A percentile compares a stretch with the other conserved stretches of the same genome.
These are phyloP conservation scores for Nematostella vectensis DNA, from an alignment of 92 coral and sea anemone genomes.

Conservation along the genomic window DNA sequence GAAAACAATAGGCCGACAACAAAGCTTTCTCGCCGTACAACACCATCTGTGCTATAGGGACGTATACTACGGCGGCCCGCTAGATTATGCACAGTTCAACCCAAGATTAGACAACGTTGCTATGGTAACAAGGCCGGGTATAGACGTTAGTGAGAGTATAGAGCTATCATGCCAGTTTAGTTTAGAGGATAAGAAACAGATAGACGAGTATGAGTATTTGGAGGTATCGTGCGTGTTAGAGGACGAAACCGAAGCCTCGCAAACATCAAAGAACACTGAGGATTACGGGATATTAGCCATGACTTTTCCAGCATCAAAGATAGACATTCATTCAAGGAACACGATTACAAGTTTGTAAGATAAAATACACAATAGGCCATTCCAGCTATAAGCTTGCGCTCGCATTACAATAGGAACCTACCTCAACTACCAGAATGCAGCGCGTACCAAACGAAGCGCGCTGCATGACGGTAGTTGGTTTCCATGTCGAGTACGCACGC, in stretches of 20 bases:
- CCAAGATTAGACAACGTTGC: background rate
- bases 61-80: constrained; percentile 12
- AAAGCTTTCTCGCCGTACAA: constrained; percentile 8
- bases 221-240: background rate
- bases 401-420: too few relatives aligned
- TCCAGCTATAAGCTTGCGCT: too few relatives aligned
- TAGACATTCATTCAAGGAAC: too few relatives aligned
- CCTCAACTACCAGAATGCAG: too few relatives aligned
- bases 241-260: background rate
- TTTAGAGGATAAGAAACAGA: background rate
- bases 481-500: too few relatives aligned
- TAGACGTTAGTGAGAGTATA: background rate
- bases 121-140: background rate
- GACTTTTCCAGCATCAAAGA: too few relatives aligned
- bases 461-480: too few relatives aligned
- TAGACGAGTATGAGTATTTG: background rate
- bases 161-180: background rate
- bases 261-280: background rate
- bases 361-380: too few relatives aligned
- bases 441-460: too few relatives aligned
- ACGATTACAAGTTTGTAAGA: too few relatives aligned
- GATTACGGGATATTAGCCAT: constrained; percentile 1
- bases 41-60: constrained; percentile 31
- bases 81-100: constrained; percentile 9
- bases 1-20: constrained; percentile 1